These are phyloP conservation scores for Zaprionus tsacasi DNA, from an alignment of 1,140 invertebrate genomes.

Conservation along the genomic window DNA sequence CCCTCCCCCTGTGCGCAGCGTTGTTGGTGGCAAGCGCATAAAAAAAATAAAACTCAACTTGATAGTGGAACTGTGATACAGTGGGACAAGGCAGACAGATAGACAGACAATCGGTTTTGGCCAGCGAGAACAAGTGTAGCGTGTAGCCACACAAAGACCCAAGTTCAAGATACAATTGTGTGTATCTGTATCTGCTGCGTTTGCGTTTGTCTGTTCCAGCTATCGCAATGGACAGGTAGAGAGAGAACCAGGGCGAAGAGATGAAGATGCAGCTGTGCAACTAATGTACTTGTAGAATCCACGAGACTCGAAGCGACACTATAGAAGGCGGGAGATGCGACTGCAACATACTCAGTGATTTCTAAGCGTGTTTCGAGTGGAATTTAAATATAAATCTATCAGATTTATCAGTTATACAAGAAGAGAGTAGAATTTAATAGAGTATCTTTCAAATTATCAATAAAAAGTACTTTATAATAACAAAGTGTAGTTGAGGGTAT, in stretches of 20 bases:
- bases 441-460: too few relatives aligned
- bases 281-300: constrained; percentile 66
- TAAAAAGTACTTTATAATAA: too few relatives aligned
- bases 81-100: constrained; percentile 3
- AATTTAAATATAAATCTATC: too few relatives aligned
- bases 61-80: not conserved
- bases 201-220: not conserved
- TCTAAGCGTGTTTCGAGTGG: too few relatives aligned
- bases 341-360: not conserved
- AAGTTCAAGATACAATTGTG: constrained; percentile 68
- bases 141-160: constrained; percentile 60
- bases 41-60: constrained; percentile 25
- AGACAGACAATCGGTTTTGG: constrained; percentile 17
- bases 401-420: too few relatives aligned
- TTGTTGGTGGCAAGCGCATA: constrained; percentile 69
- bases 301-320: not conserved
- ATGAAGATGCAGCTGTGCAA: constrained; percentile 58
- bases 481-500: too few relatives aligned
- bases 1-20: constrained; percentile 7
- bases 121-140: constrained; percentile 57
- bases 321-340: not conserved
- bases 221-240: constrained; percentile 41
- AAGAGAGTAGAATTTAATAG: too few relatives aligned
- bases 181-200: constrained; percentile 49
- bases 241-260: constrained; percentile 28